Base-by-base conservation (phyloP, 2,113 vertebrate genomes). In the Cinclus mexicanus region DNA sequence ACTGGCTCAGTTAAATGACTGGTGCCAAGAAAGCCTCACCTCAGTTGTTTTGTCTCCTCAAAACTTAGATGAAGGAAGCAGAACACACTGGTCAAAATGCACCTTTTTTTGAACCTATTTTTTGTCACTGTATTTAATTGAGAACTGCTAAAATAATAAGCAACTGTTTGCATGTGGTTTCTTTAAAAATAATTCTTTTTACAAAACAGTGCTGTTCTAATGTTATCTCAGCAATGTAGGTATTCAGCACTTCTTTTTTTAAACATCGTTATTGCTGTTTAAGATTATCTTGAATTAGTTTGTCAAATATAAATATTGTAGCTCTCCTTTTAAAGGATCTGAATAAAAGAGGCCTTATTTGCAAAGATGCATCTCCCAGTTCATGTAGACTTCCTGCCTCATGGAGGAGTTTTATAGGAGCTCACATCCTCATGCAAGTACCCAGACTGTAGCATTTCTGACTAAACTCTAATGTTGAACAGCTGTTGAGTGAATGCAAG, bases 401-500 rank as follows among this genome's bases (percentile, higher is more conserved):
- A 2, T 14, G 7, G 50, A 71, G 83, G n/a, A 7, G 37, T 63
- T 83, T 89, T 56, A 71, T n/a, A 46, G 24, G 68, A 83, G 24
- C 76, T 93, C 44, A 77, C 11, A 59, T 83, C 64, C 59, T n/a
- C 33, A 12, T 11, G 39, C 10, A 52, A 87, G 68, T 67, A 61
- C 42, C 64, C 83, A 83, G 87, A 71, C 57, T 18, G 8, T 17
- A 71, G 69, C 69, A 25, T 79, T 95, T 87, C 91, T 89, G 83
- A 68, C 87, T 84, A 91, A 78, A 85, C 46, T 49, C 77, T 94
- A 87, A 97, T 96, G 93, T 20, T 89, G 89, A 97, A 92, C 94
- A 96, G 95, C 96, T 97, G 96, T 64, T 57, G 69, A 81, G 77
- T 18, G 16, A 90, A 81, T 86, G 87, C 80, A 81, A 2, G 28